These are phyloP conservation scores for Acrocyrtus sp. DNA, from an alignment of 2,888 invertebrate species.

Conservation along the genomic window DNA sequence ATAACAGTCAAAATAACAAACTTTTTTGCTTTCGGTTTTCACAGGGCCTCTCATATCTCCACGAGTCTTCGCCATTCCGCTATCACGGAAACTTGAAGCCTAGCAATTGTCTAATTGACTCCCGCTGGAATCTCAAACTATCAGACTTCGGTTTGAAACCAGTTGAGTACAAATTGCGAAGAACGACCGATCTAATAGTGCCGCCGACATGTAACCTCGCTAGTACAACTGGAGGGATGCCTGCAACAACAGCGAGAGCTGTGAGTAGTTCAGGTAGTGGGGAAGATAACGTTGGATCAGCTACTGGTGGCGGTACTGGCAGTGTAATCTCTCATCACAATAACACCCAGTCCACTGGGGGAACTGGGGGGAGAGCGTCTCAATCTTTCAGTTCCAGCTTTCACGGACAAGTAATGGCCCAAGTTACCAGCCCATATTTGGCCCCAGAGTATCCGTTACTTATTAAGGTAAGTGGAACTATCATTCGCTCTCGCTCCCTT, in stretches of 20 bases:
- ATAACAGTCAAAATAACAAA: neutral
- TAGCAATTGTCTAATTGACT: slow-evolving; percentile 89
- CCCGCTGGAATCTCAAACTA: slow-evolving; percentile 89
- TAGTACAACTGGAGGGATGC: slow-evolving; percentile 26
- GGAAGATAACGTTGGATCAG: slow-evolving; percentile 15
- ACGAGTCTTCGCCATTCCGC: slow-evolving; percentile 82
- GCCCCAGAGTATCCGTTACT: slow-evolving; percentile 59
- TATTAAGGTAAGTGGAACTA: slow-evolving; percentile 43
- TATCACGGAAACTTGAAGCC: slow-evolving; percentile 89
- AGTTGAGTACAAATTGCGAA: slow-evolving; percentile 39
- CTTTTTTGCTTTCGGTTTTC: slow-evolving; percentile 54
- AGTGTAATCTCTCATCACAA: slow-evolving; percentile 9
- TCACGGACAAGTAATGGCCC: slow-evolving; percentile 22
- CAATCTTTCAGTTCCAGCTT: slow-evolving; percentile 53
- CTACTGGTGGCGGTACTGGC: neutral
- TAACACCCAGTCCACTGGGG: slow-evolving; percentile 3
- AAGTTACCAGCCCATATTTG: slow-evolving; percentile 57
- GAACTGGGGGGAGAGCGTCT: slow-evolving; percentile 38
- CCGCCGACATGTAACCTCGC: slow-evolving; percentile 40
- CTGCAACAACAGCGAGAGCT: neutral
- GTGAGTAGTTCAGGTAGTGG: slow-evolving; percentile 4
- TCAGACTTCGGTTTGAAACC: slow-evolving; percentile 80
- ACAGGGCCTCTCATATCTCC: slow-evolving; percentile 85
- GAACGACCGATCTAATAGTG: slow-evolving; percentile 44
- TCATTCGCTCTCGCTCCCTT: no score